Base-by-base conservation (phyloP, 2,113 vertebrate species). In the Murina feae region DNA sequence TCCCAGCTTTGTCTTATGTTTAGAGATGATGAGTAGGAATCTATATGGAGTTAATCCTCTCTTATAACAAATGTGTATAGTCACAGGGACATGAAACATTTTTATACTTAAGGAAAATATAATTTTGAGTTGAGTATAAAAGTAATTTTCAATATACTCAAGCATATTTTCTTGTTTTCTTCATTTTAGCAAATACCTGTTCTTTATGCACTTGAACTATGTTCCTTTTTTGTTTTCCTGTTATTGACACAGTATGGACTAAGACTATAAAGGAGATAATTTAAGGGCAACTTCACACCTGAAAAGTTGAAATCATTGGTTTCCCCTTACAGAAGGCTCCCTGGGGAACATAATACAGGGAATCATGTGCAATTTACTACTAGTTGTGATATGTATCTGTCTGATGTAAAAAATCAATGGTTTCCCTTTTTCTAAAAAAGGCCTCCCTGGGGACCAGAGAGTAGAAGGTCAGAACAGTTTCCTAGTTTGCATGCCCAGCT, bases 301-400 rank as follows among this genome's bases (percentile, higher is more conserved):
- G 53, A 97, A 97, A 97, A 98, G 42, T 95, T 95, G 97, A 98
- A 98, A 98, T 95, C 35, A 74, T 85, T 94, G 78, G 42, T 94
- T 98, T 97, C 88, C n/a, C 68, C 37, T 96, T 97, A 88, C 30
- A 95, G 78, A 96, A 85, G 60, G 13, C 83, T 97, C 85, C 90
- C 79, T 97, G 75, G 66, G 94, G 91, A 96, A 92, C 28, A 60
- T 87, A 97, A 96, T 93, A 95, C 28, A 95, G 21, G 71, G 84
- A 96, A 96, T 97, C 72, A 95, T 21, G 17, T 17, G 21, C 89
- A 97, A 90, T 96, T 98, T 97, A 93, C 51, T 49, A 72, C 55
- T 71, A 95, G 86, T 42, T 94, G 58, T 97, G 89, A 93, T 96
- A 93, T 44, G 21, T 97, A 95, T 93, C 76, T 86, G 9, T 87